Evolutionary conservation across 2,888 invertebrate genomes (phyloP), one percentile per base, ranked within the genome.

Genomic region (Hirtodrosophila trivittata): DNA sequence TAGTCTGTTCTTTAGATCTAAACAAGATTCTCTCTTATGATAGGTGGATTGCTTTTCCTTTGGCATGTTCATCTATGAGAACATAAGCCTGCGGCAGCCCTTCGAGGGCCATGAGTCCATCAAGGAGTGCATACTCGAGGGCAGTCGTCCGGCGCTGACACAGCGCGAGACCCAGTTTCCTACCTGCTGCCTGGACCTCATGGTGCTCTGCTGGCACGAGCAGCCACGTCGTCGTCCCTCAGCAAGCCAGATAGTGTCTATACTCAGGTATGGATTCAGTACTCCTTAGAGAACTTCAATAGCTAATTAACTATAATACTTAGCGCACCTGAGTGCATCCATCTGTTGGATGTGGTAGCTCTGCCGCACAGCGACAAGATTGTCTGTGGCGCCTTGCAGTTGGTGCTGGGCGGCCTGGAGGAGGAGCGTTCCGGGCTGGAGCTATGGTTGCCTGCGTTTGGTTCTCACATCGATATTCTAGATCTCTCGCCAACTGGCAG

Each of bases 21-120:
- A n/a, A n/a, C n/a, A n/a, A n/a, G n/a, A n/a, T n/a, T n/a, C n/a
- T n/a, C n/a, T n/a, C n/a, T n/a, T n/a, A n/a, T n/a, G n/a, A n/a
- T n/a, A 95, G 95, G 98, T 98, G 57, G 99, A 99, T 89, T 98
- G 98, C 76, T 99, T 99, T 91, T 99, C 99, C 0, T 99, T 98
- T 91, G 99, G 98, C 12, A 99, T 99, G 98, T 95, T 99, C 88
- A 92, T 99, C 76, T 99, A 98, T 90, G 99, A 99, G 91, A 93
- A 99, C 71, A 91, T 99, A 46, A 97, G 98, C 0, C 92, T 98
- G 41, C 94, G 97, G 39, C 96, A 97, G 88, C 99, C 99, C 0
- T 98, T 98, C 88, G 98, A 98, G 86, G 97, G 97, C 0, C 97
- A 98, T 87, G 98, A 98, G 90, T 97, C 98, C 1, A 97, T 98